A percentile compares a stretch with the other conserved stretches of the same genome.
Conservation (phyloP, 2,888 invertebrate genomes). For the Cataglyphis albicans region DNA sequence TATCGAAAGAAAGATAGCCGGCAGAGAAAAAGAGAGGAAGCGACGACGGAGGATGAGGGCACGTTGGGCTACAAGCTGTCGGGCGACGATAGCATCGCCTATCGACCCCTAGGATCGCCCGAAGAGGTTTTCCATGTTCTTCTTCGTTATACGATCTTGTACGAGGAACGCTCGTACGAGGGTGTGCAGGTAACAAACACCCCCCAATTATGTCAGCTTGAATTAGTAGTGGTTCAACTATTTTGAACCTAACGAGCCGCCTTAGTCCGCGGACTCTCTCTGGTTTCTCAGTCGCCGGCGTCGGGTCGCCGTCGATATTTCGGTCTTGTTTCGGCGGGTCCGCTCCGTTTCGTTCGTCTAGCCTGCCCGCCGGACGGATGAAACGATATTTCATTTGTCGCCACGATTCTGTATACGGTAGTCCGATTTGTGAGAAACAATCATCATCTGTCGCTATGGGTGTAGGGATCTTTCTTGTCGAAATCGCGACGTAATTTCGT, state of each 20-base stretch:
- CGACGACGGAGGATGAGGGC: conserved; percentile 72
- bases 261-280: conserved; percentile 58
- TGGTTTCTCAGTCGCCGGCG: conserved; percentile 45
- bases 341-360: conserved; percentile 19
- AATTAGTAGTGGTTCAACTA: conserved; percentile 85
- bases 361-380: conserved; percentile 26
- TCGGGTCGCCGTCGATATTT: conserved; percentile 16
- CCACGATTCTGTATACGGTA: conserved; percentile 66
- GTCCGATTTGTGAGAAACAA: conserved; percentile 64
- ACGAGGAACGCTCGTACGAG: conserved; percentile 79
- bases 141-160: conserved; percentile 85
- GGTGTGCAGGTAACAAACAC: conserved; percentile 85
- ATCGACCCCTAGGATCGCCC: conserved; percentile 84
- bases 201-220: conserved; percentile 85
- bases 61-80: conserved; percentile 83
- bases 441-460: conserved; percentile 56
- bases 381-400: conserved; percentile 76
- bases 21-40: conserved; percentile 48
- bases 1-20: conserved; percentile 49
- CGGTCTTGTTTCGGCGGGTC: conserved; percentile 19
- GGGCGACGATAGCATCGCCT: conserved; percentile 84
- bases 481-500: conserved; percentile 8
- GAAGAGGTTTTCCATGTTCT: conserved; percentile 86
- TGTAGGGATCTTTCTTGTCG: background rate
- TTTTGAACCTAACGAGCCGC: conserved; percentile 83